Base-by-base conservation (phyloP, 2,797 vertebrate species). In the Tiaroga cobitis region DNA sequence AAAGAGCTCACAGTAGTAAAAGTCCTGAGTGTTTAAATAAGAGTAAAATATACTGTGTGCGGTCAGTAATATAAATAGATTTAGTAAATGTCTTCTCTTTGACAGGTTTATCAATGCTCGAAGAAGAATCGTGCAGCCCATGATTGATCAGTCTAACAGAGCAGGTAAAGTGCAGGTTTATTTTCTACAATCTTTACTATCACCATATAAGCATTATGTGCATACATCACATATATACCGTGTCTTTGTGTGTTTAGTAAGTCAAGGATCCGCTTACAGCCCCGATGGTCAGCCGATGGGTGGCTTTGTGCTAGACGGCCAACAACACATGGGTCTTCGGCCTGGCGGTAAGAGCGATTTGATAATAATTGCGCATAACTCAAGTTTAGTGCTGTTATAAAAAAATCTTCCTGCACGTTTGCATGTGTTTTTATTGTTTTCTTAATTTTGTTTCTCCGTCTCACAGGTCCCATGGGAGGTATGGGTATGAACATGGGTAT, bases 61-160 rank as follows among this genome's bases (percentile, higher is more conserved):
- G 29, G 65, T 82, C 32, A 37, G 61, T 78, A 4, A 73, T 74
- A 76, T 41, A 84, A 72, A 84, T 61, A 79, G 51, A 34, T 67
- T 85, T 73, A 43, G 19, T 37, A 79, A 61, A 83, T 70, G 89
- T 72, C 43, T 72, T 56, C 61, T 68, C 4, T 75, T 83, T 94
- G 95, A 54, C 94, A 99, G 98, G 98, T 99, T 99, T 92, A 99
- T 99, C 92, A 99, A 99, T 88, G 98, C 98, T 91, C 96, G 97
- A 92, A 97, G 98, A 95, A 97, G 98, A 95, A 99, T 99, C 95
- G 98, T 99, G 88, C 98, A 99, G 92, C 98, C 98, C 85, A 99
- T 99, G 98, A 99, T 99, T 87, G 97, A 99, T 95, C 97, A 99
- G 95, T 98, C 97, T 89, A 99, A 99, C 95, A 96, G 97, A 97